These are phyloP conservation scores for Hycleus phaleratus DNA, from an alignment of 1,140 invertebrate species.

Conservation along the genomic window DNA sequence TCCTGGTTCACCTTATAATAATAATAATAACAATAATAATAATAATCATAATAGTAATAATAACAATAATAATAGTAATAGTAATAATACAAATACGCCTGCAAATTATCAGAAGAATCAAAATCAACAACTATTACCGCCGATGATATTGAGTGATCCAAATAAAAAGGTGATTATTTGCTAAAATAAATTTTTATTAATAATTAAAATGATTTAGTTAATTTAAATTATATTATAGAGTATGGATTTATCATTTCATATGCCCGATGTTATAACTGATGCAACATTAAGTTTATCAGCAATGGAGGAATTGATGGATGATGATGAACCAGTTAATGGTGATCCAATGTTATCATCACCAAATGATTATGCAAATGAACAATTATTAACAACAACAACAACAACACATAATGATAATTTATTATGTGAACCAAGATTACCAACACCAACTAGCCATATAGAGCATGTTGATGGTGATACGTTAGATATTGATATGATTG, in stretches of 20 bases:
- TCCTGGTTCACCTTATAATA: conserved; percentile 28
- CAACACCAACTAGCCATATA: conserved; percentile 38
- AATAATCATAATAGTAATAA: conserved; percentile 30
- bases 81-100: conserved; percentile 29
- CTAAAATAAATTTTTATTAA: conserved; percentile 1
- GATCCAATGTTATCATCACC: conserved; percentile 55
- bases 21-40: conserved; percentile 18
- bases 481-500: conserved; percentile 41
- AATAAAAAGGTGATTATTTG: conserved; percentile 36
- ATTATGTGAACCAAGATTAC: conserved; percentile 34
- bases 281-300: conserved; percentile 58
- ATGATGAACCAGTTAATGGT: conserved; percentile 60
- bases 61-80: conserved; percentile 28
- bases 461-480: conserved; percentile 37
- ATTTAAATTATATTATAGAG: not conserved
- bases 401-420: conserved; percentile 33
- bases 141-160: conserved; percentile 32
- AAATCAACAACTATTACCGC: conserved; percentile 38
- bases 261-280: conserved; percentile 49
- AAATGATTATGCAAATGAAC: conserved; percentile 34
- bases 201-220: conserved; percentile 3
- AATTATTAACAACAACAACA: conserved; percentile 30
- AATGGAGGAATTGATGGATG: conserved; percentile 75
- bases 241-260: conserved; percentile 36
- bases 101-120: conserved; percentile 44